These are phyloP conservation scores for Echeneis naucrates DNA, from an alignment of 2,797 vertebrate genomes.

Conservation along the genomic window DNA sequence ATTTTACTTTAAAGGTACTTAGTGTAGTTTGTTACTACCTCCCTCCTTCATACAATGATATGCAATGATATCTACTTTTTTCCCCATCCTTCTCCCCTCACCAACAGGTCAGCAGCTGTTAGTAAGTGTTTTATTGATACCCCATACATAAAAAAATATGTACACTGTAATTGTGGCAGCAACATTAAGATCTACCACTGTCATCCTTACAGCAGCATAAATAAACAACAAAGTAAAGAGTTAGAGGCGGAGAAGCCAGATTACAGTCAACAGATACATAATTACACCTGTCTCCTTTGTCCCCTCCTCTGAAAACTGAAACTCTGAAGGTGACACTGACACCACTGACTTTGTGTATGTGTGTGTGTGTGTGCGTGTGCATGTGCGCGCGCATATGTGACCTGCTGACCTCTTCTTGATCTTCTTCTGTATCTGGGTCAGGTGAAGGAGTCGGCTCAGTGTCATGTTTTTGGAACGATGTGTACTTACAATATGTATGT, in stretches of 20 bases:
- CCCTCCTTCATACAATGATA: too few relatives aligned
- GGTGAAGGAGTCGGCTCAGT: slow-evolving; percentile 34
- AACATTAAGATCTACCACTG: background rate
- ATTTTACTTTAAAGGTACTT: too few relatives aligned
- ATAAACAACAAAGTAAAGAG: background rate
- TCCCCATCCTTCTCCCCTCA: too few relatives aligned
- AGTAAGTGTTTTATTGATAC: too few relatives aligned
- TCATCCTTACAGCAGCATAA: background rate
- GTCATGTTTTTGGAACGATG: slow-evolving; percentile 34
- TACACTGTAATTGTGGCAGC: background rate
- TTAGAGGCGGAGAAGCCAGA: background rate
- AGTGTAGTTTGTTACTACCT: too few relatives aligned
- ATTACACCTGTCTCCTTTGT: slow-evolving; percentile 14
- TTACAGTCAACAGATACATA: slow-evolving; percentile 25
- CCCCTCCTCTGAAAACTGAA: slow-evolving; percentile 53
- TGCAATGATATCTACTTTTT: too few relatives aligned
- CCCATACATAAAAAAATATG: background rate
- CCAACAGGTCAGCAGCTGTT: too few relatives aligned
- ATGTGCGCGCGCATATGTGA: slow-evolving; percentile 2
- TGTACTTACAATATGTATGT: slow-evolving; percentile 19
- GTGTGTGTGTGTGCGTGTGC: slow-evolving; percentile 19
- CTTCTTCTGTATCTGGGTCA: slow-evolving; percentile 51
- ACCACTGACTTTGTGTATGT: slow-evolving; percentile 13
- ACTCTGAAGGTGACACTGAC: slow-evolving; percentile 43
- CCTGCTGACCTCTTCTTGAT: slow-evolving; percentile 35